Base-by-base conservation (phyloP, 1,140 invertebrate genomes). In the Atta colombica region DNA sequence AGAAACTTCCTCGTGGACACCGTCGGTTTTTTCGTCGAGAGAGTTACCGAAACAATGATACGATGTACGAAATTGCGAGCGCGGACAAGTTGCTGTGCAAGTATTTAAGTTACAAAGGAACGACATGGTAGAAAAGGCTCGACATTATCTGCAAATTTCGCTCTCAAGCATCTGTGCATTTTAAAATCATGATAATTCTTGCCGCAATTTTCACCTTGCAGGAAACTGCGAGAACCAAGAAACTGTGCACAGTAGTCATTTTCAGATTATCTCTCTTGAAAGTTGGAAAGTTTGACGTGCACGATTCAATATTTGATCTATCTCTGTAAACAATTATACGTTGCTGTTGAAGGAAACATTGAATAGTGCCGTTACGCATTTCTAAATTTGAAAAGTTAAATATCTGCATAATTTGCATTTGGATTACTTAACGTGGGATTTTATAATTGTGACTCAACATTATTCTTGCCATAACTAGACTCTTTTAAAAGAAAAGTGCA, bases 1-100 rank as follows among this genome's bases (percentile, higher is more conserved):
- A 51, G 63, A 39, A 88, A 77, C 68, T 66, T 66, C 35, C 69
- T 85, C 35, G 31, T 39, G 51, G 74, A 39, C 45, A 49, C 5
- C 16, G 82, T 16, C 21, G 49, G n/a, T 78, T 85, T 78, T 85
- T 66, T 61, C 74, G 53, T 39, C 60, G 39, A 7, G 16, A 16
- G 35, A 85, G 60, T 78, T 78, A 85, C 18, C 81, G 82, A 86
- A 88, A 86, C 78, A 88, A 78, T 0, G 28, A 25, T 39, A 74
- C 53, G 55, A 12, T 49, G 39, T 74, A 39, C 39, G 60, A 72
- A 31, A 85, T 77, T 61, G 66, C 31, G n/a, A 51, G 31, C 51
- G 45, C 16, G 18, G 66, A 25, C 77, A 49, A 81, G 66, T 72
- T 81, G 51, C 53, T 31, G 66, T 31, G 66, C 28, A 60, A 45